A percentile compares a stretch with the other conserved stretches of the same genome.
Evolutionary conservation across 2,797 vertebrate species (phyloP).

Genomic region (Gymnoscopelus braueri): DNA sequence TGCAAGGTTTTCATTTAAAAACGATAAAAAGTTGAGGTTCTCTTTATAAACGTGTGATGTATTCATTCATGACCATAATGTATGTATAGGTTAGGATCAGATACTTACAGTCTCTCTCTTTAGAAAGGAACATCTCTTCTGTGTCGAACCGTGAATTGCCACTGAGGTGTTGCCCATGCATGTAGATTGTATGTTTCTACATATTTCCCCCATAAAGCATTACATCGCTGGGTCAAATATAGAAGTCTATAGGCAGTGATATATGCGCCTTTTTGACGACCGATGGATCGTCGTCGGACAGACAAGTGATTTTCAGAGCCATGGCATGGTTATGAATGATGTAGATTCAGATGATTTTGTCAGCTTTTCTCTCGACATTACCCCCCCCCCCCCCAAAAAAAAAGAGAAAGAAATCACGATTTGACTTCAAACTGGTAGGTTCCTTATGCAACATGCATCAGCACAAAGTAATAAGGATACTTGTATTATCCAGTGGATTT

Average conservation of each 20-base stretch:
- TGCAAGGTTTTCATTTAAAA: conserved; percentile 40
- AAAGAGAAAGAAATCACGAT: conserved; percentile 43
- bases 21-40: conserved; percentile 72
- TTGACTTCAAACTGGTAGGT: conserved; percentile 49
- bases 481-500: conserved; percentile 26
- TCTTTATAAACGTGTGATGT: conserved; percentile 44
- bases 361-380: conserved; percentile 5
- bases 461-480: conserved; percentile 29
- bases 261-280: conserved; percentile 54
- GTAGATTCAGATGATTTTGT: conserved; percentile 64
- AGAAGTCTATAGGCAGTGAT: conserved; percentile 35
- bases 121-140: conserved; percentile 66
- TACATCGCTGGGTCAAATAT: too few relatives aligned
- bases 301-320: conserved; percentile 64
- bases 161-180: conserved; percentile 63
- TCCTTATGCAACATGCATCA: conserved; percentile 64
- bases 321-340: conserved; percentile 59
- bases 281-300: conserved; percentile 49
- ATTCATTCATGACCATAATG: conserved; percentile 41
- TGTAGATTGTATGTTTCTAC: conserved; percentile 31
- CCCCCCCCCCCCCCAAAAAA: too few relatives aligned
- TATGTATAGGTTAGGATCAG: conserved; percentile 43
- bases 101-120: conserved; percentile 57
- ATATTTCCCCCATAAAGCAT: conserved; percentile 40
- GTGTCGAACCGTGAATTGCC: conserved; percentile 61